A percentile compares a stretch with the other conserved stretches of the same genome.
Conservation (phyloP, 2,888 invertebrate genomes). For the Sialis lutaria region DNA sequence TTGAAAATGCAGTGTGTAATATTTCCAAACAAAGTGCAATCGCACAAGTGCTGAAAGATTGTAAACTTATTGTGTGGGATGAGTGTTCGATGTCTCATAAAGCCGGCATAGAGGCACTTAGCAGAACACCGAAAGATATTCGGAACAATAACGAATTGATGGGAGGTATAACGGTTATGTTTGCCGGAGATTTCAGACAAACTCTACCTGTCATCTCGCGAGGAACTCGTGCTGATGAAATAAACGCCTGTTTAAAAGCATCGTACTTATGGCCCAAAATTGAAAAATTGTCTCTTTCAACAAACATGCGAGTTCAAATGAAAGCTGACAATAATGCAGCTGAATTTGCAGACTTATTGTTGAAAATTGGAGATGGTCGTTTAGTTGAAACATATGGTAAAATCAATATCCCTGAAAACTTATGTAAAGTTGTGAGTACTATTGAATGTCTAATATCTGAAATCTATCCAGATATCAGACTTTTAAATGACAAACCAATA, state of each 20-base stretch:
- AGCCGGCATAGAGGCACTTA: constrained; percentile 12
- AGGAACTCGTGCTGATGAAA: constrained; percentile 5
- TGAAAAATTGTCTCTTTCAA: constrained; percentile 5
- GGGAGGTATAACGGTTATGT: constrained; percentile 11
- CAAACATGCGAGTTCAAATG: constrained; percentile 1
- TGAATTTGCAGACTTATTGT: neutral
- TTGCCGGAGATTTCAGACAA: constrained; percentile 14
- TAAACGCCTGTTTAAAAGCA: neutral
- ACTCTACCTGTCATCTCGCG: constrained; percentile 10
- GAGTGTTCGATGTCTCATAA: constrained; percentile 14
- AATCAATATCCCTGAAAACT: neutral
- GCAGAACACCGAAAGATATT: constrained; percentile 9
- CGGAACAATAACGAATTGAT: constrained; percentile 7
- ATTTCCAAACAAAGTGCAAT: constrained; percentile 8
- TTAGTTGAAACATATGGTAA: neutral
- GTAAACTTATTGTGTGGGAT: constrained; percentile 13
- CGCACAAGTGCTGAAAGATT: constrained; percentile 7
- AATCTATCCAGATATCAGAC: neutral
- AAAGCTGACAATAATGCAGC: neutral
- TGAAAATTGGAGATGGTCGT: constrained; percentile 2
- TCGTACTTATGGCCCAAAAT: constrained; percentile 5
- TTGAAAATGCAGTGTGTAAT: constrained; percentile 8
- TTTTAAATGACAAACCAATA: too few species aligned
- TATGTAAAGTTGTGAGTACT: constrained; percentile 1
- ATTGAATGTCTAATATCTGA: constrained; percentile 1